Evolutionary conservation across 2,888 invertebrate species (phyloP).

Genomic region (Dioctria rufipes): DNA sequence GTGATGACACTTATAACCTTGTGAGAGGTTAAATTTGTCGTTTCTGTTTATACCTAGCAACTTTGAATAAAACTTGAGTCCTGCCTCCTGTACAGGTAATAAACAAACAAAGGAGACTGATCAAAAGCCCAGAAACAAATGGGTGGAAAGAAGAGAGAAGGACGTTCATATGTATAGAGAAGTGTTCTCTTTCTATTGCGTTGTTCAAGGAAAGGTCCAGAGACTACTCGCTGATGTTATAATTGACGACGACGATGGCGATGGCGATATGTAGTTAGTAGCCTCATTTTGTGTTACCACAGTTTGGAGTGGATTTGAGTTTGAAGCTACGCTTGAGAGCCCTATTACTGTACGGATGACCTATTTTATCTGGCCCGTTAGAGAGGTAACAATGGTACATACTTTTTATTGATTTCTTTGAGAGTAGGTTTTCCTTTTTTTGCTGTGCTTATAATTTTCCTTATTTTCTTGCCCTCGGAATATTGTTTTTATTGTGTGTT

Average conservation of each 20-base stretch:
- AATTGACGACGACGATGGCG: slow-evolving; percentile 29
- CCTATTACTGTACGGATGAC: slow-evolving; percentile 40
- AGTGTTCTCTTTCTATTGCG: slow-evolving; percentile 20
- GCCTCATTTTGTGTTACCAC: slow-evolving; percentile 33
- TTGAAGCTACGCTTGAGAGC: slow-evolving; percentile 31
- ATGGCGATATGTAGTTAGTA: not conserved
- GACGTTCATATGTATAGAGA: not conserved
- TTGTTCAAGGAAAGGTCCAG: not conserved
- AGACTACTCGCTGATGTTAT: slow-evolving; percentile 40
- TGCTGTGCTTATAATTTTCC: not conserved
- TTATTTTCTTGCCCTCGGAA: not conserved
- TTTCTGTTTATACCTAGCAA: not conserved
- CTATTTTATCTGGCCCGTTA: slow-evolving; percentile 25
- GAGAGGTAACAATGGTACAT: slow-evolving; percentile 9
- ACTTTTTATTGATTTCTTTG: slow-evolving; percentile 24
- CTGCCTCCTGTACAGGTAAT: not conserved
- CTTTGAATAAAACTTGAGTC: not conserved
- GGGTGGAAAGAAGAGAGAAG: not conserved
- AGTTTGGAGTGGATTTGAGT: not conserved
- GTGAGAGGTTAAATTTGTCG: slow-evolving; percentile 24
- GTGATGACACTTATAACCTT: not conserved
- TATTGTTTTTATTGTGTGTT: not conserved
- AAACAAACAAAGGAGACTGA: not conserved
- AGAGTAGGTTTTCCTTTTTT: not conserved
- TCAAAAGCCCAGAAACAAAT: not conserved